Conservation (phyloP, 2,888 invertebrate species). For the Drosophila gaucha region DNA sequence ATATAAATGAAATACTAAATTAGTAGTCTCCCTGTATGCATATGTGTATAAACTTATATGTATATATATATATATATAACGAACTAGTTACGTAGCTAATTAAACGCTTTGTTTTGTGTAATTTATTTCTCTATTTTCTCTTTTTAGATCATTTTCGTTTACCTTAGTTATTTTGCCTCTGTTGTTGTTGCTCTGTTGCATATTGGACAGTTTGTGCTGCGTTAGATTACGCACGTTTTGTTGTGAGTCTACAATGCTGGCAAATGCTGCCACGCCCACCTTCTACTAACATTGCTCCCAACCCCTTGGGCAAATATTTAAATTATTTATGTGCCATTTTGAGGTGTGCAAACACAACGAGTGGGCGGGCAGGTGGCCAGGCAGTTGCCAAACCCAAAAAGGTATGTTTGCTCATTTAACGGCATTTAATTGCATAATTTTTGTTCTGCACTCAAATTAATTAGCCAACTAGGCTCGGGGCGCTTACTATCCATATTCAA, state of each 20-base stretch:
- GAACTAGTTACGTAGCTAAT: constrained; percentile 6
- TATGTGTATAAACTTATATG: neutral
- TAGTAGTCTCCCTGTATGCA: too few relatives aligned
- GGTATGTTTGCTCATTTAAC: constrained; percentile 70
- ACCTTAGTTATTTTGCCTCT: neutral
- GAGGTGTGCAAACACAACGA: constrained; percentile 62
- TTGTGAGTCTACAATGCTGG: constrained; percentile 26
- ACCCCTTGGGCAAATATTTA: constrained; percentile 66
- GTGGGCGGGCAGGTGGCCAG: neutral
- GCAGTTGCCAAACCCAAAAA: constrained; percentile 18
- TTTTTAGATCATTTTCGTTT: constrained; percentile 5
- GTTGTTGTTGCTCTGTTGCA: constrained; percentile 22
- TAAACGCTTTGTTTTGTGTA: constrained; percentile 3
- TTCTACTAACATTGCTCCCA: neutral
- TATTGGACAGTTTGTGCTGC: constrained; percentile 27
- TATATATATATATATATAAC: neutral
- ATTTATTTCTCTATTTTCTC: constrained; percentile 4
- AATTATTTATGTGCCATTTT: constrained; percentile 78
- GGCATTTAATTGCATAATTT: constrained; percentile 77
- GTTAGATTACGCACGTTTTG: constrained; percentile 63
- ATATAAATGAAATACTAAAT: too few relatives aligned
- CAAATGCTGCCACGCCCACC: constrained; percentile 2
- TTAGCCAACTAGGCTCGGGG: constrained; percentile 29
- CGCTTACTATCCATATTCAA: constrained; percentile 11
- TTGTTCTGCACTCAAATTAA: constrained; percentile 45